These are phyloP conservation scores for Vulpes lagopus DNA, from an alignment of 2,113 vertebrate genomes.

Conservation along the genomic window DNA sequence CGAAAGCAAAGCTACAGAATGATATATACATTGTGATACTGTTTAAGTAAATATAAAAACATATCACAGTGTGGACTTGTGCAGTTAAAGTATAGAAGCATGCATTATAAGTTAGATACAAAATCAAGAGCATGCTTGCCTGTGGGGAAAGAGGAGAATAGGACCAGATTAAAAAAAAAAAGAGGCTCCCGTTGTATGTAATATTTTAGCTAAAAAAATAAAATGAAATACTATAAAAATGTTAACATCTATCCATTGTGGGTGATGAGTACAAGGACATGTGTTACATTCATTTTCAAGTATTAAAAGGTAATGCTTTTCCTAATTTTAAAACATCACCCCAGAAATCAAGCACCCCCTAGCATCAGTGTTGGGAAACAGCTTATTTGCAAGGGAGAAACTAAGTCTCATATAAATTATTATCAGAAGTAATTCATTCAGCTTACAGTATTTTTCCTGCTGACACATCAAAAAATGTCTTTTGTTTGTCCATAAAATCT, in stretches of 20 bases:
- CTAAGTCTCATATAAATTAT: constrained; percentile 6
- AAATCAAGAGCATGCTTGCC: neutral
- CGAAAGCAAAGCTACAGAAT: constrained; percentile 7
- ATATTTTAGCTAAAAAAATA: constrained; percentile 42
- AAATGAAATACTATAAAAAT: constrained; percentile 32
- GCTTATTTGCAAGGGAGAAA: neutral
- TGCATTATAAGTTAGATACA: neutral
- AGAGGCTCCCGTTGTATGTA: neutral
- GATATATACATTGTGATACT: neutral
- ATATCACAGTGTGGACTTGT: neutral
- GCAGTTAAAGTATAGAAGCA: neutral
- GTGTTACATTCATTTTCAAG: neutral
- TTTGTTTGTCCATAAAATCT: neutral
- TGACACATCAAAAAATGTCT: neutral
- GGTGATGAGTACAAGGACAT: neutral
- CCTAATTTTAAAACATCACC: constrained; percentile 21
- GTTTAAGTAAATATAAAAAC: neutral
- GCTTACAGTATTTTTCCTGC: neutral
- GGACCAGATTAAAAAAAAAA: neutral
- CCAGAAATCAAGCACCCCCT: neutral
- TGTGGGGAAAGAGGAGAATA: neutral
- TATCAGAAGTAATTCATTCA: constrained; percentile 11
- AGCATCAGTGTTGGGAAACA: neutral
- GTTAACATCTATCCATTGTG: neutral
- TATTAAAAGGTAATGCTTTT: neutral